Evolutionary conservation across 2,888 invertebrate species (phyloP), one percentile per base, ranked within the genome.

Genomic region (Chydorus sphaericus): DNA sequence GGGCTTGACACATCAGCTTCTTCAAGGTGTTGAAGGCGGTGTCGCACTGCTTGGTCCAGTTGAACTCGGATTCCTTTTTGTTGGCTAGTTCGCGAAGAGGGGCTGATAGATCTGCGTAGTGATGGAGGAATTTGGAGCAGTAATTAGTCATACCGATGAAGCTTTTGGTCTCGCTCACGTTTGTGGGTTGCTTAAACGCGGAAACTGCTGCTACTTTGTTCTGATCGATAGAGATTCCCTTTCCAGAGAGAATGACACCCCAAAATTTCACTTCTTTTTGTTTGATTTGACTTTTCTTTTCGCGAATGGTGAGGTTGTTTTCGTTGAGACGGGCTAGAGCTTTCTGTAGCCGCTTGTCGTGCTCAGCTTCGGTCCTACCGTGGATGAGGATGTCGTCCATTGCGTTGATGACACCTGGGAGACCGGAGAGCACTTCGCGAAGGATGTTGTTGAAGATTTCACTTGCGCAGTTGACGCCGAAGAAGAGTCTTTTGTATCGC

Each of bases 381-480:
- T 58, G 64, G 11, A 70, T 59, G 3, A 69, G 54, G 49, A 71
- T 68, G 61, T 70, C 69, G 61, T 70, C 70, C 29, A 66, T 66
- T 50, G 65, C 65, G 54, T 67, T 68, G 31, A 67, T 58, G 3
- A 62, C 63, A 0, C 68, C 68, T 37, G 66, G 62, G 23, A 67
- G 67, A 6, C 61, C 62, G 38, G 59, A 31, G 3, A 71, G 54
- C 7, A 70, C 63, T 57, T 61, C 60, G 57, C 67, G 66, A 26
- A 72, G 56, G 2, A 63, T 63, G 61, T 70, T 68, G 62, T 71
- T 69, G 58, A 69, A 72, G 1, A 69, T 61, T 62, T 71, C 72
- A 1, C 69, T 67, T 5, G 73, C 73, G 52, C 68, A 68, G 2
- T 62, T 62, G 10, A 71, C 65, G 0, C 69, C 69, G 58, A 69